Evolutionary conservation across 2,113 vertebrate genomes (phyloP), one percentile per base, ranked within the genome.

Genomic region (Sander lucioperca): DNA sequence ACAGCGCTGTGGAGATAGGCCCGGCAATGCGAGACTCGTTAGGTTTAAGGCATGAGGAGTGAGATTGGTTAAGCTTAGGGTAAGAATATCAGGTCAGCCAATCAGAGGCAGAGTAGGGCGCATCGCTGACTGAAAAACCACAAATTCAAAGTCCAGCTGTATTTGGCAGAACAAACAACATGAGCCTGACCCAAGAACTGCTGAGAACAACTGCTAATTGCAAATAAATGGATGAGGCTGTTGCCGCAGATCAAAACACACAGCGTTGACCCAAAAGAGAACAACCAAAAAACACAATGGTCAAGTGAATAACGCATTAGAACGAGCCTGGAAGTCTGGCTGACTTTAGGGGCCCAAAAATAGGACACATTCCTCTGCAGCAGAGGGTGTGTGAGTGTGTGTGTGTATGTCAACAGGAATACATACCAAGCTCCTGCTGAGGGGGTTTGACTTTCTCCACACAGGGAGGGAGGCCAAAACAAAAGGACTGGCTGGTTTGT

Each of bases 321-420:
- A 82, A 76, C 83, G 84, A 88, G 47, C 74, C 73, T 84, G 79
- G 43, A 48, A 80, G 73, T 84, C 74, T 76, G 77, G 69, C 65
- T 80, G 84, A 86, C 86, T 93, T 86, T 30, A 73, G 84, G 88
- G 84, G 80, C 88, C 87, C 83, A 67, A 88, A 89, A 90, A 90
- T 86, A 90, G 91, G 87, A 87, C 87, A 81, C 88, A 93, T 93
- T 93, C 91, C 88, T 89, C 70, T 81, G 80, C 74, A 78, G 83
- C 77, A 45, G 66, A 69, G 89, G 63, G 85, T 85, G 80, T 85
- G 81, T 89, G 54, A 88, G 89, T 90, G 54, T 82, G 77, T 86
- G 85, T 86, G 80, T 85, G 80, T 87, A 51, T 90, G 90, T 91
- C 83, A 91, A 90, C 87, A 89, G 82, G 82, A 89, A 84, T 86